Percentiles rank a stretch among this genome's conserved stretches.
These are phyloP conservation scores for Chloroceryle amazona DNA, from an alignment of 2,797 vertebrate genomes.

Conservation along the genomic window DNA sequence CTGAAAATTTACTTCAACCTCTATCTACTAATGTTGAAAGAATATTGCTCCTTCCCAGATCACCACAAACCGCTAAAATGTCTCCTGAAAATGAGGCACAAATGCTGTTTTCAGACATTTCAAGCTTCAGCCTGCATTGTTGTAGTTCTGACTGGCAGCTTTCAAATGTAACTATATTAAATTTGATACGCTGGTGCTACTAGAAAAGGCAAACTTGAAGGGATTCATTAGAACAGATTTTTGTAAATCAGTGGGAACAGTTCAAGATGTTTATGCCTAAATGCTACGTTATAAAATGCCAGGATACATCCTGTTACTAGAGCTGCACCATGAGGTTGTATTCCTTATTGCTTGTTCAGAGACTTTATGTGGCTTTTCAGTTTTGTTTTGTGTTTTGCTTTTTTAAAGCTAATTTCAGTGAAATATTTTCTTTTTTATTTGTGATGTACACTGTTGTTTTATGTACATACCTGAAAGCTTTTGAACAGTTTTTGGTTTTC, in stretches of 20 bases:
- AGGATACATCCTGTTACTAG: background rate
- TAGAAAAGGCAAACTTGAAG: background rate
- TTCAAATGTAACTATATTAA: background rate
- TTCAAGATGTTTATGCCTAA: background rate
- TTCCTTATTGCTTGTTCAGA: background rate
- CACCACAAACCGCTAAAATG: background rate
- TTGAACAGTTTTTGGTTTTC: background rate
- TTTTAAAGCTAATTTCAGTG: background rate
- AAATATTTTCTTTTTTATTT: background rate
- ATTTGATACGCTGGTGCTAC: background rate
- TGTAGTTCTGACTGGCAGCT: background rate
- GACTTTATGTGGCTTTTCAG: fast-evolving
- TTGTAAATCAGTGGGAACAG: background rate
- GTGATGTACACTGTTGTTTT: background rate
- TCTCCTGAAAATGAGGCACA: background rate
- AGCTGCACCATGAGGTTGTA: background rate
- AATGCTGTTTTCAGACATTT: background rate
- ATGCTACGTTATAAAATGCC: background rate
- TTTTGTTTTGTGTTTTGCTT: background rate
- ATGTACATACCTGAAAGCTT: background rate
- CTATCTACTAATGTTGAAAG: background rate
- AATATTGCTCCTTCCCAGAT: background rate
- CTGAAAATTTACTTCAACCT: background rate
- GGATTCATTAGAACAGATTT: background rate
- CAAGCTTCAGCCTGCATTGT: background rate